A percentile compares a stretch with the other conserved stretches of the same genome.
Evolutionary conservation across 2,113 vertebrate genomes (phyloP).

Genomic region (Trematomus loennbergii): DNA sequence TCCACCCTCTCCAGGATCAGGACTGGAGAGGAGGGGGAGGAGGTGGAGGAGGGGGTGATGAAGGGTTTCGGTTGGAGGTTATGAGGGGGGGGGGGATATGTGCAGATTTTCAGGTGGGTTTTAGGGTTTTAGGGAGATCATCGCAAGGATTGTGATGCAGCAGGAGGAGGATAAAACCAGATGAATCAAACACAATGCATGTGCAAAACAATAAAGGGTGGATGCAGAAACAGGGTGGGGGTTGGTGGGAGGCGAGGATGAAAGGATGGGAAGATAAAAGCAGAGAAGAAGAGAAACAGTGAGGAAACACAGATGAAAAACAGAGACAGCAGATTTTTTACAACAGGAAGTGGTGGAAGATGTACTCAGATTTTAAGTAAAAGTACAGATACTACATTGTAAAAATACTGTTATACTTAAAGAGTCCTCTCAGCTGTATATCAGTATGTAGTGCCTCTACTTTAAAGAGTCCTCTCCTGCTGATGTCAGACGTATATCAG

Average conservation of each 20-base stretch:
- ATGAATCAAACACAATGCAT: constrained; percentile 16
- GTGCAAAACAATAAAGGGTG: constrained; percentile 19
- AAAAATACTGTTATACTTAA: no score
- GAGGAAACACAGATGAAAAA: constrained; percentile 55
- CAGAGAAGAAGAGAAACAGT: constrained; percentile 53
- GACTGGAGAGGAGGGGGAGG: constrained; percentile 78
- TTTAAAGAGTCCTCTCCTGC: no score
- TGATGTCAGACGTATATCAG: no score
- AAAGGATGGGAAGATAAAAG: constrained; percentile 59
- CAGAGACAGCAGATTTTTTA: no score
- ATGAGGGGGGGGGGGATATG: neutral
- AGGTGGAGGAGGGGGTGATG: constrained; percentile 18
- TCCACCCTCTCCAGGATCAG: constrained; percentile 94
- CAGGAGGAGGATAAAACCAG: constrained; percentile 5
- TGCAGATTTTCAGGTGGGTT: constrained; percentile 21
- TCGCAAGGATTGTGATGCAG: constrained; percentile 27
- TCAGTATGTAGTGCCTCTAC: no score
- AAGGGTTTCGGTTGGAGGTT: constrained; percentile 19
- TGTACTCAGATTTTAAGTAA: no score
- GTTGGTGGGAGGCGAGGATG: constrained; percentile 51
- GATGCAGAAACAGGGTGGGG: constrained; percentile 46
- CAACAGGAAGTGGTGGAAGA: neutral
- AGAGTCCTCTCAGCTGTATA: no score
- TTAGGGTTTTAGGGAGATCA: constrained; percentile 36
- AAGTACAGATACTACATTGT: no score